phyloP scores from a whole-genome alignment of 2,888 invertebrate species.

The Netelia inedita region DNA sequence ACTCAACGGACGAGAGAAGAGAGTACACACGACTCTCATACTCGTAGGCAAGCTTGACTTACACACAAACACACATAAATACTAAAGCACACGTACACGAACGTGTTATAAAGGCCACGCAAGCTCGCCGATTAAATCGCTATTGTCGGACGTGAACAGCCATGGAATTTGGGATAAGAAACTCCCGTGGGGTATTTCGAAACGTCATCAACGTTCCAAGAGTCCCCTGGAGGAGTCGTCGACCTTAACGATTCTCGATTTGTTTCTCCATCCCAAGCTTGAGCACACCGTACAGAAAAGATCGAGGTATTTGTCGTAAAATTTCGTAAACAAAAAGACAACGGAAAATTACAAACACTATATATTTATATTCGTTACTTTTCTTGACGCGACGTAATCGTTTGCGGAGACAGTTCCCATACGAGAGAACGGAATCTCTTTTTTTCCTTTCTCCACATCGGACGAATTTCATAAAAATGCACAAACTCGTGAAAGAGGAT shows the following conservation, averaged over 20 bases:
- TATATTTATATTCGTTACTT: constrained; percentile 61
- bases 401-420: constrained; percentile 40
- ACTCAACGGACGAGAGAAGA: constrained; percentile 11
- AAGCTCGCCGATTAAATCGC: constrained; percentile 42
- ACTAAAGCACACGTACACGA: neutral
- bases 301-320: constrained; percentile 32
- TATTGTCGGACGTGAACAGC: constrained; percentile 13
- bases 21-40: neutral
- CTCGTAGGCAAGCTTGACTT: constrained; percentile 3
- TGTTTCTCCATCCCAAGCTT: neutral
- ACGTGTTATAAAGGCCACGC: constrained; percentile 27
- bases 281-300: neutral
- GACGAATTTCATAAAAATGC: constrained; percentile 45
- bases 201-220: constrained; percentile 35
- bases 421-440: constrained; percentile 43
- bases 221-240: constrained; percentile 9
- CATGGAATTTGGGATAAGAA: constrained; percentile 43
- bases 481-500: constrained; percentile 43
- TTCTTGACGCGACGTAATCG: constrained; percentile 42
- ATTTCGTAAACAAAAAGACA: constrained; percentile 21
- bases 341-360: neutral
- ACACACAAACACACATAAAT: constrained; percentile 27
- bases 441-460: neutral
- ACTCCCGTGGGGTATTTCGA: constrained; percentile 30
- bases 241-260: constrained; percentile 26